These are phyloP conservation scores for Ophion costatus DNA, from an alignment of 2,888 invertebrate genomes.

Conservation along the genomic window DNA sequence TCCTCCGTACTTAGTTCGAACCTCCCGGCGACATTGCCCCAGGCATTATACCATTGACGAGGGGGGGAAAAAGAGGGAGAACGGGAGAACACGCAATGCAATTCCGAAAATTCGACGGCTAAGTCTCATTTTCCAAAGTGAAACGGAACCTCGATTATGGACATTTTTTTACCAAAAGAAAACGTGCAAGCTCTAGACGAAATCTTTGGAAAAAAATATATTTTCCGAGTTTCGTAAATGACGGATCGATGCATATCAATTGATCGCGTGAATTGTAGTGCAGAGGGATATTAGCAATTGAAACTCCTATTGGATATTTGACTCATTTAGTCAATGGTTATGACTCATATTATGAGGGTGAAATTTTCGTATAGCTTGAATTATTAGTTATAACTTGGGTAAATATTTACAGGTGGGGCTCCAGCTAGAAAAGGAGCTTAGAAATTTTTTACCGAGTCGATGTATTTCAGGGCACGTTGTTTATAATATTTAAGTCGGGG, in stretches of 20 bases:
- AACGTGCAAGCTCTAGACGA: not conserved
- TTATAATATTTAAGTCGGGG: too few relatives aligned
- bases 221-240: not conserved
- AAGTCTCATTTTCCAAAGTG: not conserved
- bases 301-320: not conserved
- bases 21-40: constrained; percentile 49
- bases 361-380: too few relatives aligned
- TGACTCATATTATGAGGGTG: too few relatives aligned
- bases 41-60: constrained; percentile 13
- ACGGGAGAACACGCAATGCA: constrained; percentile 12
- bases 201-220: not conserved
- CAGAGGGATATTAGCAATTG: not conserved
- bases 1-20: constrained; percentile 67
- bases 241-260: not conserved
- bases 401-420: too few relatives aligned
- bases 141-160: constrained; percentile 24
- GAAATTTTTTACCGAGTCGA: too few relatives aligned
- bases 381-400: too few relatives aligned
- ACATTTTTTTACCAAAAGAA: constrained; percentile 10
- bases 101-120: constrained; percentile 19
- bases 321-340: not conserved
- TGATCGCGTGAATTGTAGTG: not conserved
- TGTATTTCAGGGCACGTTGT: too few relatives aligned
- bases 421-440: too few relatives aligned
- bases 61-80: not conserved